Evolutionary conservation across 1,140 invertebrate genomes (phyloP), one percentile per base, ranked within the genome.

Genomic region (Psix sp.): DNA sequence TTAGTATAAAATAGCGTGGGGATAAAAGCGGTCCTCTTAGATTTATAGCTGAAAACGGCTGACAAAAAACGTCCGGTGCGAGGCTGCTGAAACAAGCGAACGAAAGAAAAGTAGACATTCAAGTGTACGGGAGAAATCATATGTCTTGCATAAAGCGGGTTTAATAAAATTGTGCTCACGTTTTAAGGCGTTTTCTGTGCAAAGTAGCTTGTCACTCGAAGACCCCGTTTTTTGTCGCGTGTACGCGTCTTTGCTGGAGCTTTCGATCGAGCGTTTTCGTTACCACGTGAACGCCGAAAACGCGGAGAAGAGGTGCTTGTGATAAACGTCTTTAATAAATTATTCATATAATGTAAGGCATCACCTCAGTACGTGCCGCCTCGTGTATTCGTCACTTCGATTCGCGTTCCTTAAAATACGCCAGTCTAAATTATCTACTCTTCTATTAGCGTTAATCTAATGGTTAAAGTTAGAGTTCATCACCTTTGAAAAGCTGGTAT

Each of bases 291-390:
- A 65, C 60, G 68, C 76, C 67, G 39, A 13, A 21, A 71, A 72
- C 59, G 60, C 57, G 68, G 46, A 74, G 65, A 71, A 73, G 52
- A 71, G 74, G 65, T 56, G 31, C 70, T 67, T 43, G 75, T 80
- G 73, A 77, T 80, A 77, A 78, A 78, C 73, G 73, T 66, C 71
- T 71, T 80, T 77, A 77, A 78, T 80, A 80, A 80, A 80, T 80
- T 78, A 80, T 78, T 80, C 75, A 80, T 78, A 66, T 75, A 76
- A 76, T 72, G 67, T 76, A 62, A 73, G 67, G 68, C 75, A 77
- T 77, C 77, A 42, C 71, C 74, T 73, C 65, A 60, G 66, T 46
- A 35, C 67, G 20, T 36, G 43, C 43, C 20, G 40, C 14, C 59
- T 51, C 76, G 72, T 67, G 74, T 72, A 73, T 74, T 80, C 56